Evolutionary conservation across 1,140 invertebrate species (phyloP), one percentile per base, ranked within the genome.

Genomic region (Solen grandis): DNA sequence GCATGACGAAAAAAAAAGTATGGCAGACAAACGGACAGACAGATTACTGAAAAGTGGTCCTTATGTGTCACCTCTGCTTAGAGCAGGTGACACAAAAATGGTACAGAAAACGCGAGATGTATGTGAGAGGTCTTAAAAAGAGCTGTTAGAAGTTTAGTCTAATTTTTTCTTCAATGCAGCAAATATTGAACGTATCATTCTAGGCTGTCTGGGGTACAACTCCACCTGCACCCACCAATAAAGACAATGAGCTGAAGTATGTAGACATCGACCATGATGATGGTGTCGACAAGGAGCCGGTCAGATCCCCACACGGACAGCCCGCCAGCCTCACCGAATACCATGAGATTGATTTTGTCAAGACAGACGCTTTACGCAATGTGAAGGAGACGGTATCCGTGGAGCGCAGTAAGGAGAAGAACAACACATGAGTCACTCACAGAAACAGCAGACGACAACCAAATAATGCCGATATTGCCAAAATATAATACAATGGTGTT

Each of bases 321-420:
- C 19, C 70, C 5, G 65, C 52, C 13, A 50, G 35, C 1, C 14
- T 62, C 31, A 41, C 81, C 0, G 81, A 83, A 73, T 83, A 83
- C 25, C 65, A 74, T 55, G 81, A 83, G 33, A 83, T 83, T 41
- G 81, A 83, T 62, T 83, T 83, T 68, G 66, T 83, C 8, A 83
- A 68, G 54, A 83, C 81, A 3, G 50, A 78, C 31, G 81, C 81
- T 27, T 36, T 83, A 5, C 66, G 74, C 36, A 73, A 77, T 63
- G 73, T 83, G 27, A 82, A 60, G 63, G 69, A 82, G 52, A 77
- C 59, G 5, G 72, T 75, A 22, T 55, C 41, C 22, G 63, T 55
- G 10, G 63, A 66, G 27, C 50, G 74, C 55, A 77, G 35, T 27
- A 66, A 66, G 29, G 62, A 77, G n/a, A 72, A 33, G 41, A 77